A percentile compares a stretch with the other conserved stretches of the same genome.
These are phyloP conservation scores for Sus cebifrons DNA, from an alignment of 2,797 vertebrate species.

Conservation along the genomic window DNA sequence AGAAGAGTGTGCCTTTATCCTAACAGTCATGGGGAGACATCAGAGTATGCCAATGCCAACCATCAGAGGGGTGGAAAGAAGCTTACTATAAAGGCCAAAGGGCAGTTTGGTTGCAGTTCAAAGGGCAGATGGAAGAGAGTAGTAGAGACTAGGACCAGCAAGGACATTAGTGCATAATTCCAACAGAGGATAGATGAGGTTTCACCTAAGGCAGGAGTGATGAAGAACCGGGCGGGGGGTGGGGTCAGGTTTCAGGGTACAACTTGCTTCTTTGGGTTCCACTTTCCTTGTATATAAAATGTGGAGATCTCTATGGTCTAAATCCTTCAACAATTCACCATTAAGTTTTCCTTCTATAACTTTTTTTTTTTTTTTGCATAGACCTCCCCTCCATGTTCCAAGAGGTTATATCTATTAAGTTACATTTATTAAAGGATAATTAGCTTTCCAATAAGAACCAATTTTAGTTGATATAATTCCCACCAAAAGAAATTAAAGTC, in stretches of 20 bases:
- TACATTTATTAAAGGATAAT: conserved; percentile 74
- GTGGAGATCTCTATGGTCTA: neutral
- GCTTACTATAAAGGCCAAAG: neutral
- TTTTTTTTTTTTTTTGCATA: neutral
- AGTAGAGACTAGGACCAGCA: neutral
- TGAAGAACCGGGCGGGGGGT: neutral
- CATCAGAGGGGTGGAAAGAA: rapidly evolving
- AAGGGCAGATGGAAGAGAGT: neutral
- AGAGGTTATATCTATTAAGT: conserved; percentile 37
- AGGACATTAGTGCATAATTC: rapidly evolving
- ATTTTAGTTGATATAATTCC: conserved; percentile 80
- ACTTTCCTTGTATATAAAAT: neutral
- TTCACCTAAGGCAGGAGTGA: no score
- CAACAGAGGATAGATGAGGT: neutral
- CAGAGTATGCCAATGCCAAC: neutral
- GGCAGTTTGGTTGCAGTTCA: neutral
- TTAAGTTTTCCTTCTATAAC: neutral
- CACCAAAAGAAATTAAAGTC: conserved; percentile 81
- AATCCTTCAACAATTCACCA: neutral
- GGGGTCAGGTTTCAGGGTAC: neutral
- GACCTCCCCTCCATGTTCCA: neutral
- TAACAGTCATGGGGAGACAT: neutral
- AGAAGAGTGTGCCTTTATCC: neutral
- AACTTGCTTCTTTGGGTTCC: neutral
- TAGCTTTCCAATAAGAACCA: conserved; percentile 81